Evolutionary conservation across 2,113 vertebrate species (phyloP).

Genomic region (Xenopus laevis): DNA sequence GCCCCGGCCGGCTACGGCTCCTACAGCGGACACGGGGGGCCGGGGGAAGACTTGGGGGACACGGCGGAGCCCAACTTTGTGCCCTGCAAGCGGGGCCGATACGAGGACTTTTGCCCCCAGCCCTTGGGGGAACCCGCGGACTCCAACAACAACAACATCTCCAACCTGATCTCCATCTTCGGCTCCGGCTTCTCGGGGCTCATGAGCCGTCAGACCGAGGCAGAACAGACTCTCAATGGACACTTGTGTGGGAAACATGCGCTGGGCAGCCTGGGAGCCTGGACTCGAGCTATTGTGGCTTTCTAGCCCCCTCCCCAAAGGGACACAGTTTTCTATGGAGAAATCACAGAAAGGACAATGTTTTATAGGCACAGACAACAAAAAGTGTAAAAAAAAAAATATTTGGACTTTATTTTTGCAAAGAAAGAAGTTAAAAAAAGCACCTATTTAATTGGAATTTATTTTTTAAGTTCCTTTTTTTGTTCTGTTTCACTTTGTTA

Average conservation of each 20-base stretch:
- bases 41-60: constrained; percentile 69
- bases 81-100: constrained; percentile 76
- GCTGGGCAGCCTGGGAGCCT: constrained; percentile 82
- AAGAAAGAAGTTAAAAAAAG: constrained; percentile 58
- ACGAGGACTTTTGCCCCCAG: constrained; percentile 72
- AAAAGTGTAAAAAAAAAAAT: constrained; percentile 56
- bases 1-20: constrained; percentile 64
- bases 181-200: constrained; percentile 88
- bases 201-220: constrained; percentile 81
- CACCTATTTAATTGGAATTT: constrained; percentile 68
- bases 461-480: constrained; percentile 55
- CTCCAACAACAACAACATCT: constrained; percentile 84
- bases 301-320: constrained; percentile 68
- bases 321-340: no score
- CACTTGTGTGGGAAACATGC: constrained; percentile 86
- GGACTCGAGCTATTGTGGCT: constrained; percentile 88
- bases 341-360: constrained; percentile 31
- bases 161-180: constrained; percentile 89
- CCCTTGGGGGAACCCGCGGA: constrained; percentile 58
- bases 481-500: constrained; percentile 46
- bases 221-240: constrained; percentile 78
- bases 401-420: constrained; percentile 82
- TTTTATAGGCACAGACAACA: constrained; percentile 66
- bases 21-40: background rate
- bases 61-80: constrained; percentile 68